Base-by-base conservation (phyloP, 2,888 invertebrate genomes). In the Aspidiotus rigidus region DNA sequence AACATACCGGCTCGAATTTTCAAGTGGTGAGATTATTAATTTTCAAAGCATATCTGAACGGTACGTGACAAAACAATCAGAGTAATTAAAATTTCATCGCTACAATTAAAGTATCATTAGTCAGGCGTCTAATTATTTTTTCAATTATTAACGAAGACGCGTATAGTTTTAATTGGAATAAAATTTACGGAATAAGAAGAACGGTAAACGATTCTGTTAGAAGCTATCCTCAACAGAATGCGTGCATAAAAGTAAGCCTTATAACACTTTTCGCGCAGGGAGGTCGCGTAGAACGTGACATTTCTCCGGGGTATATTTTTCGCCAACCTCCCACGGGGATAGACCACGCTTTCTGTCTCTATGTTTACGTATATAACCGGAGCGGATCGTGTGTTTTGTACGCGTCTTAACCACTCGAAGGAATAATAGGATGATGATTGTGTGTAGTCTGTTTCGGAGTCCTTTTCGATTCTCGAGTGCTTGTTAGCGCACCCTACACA, bases 221-320 rank as follows among this genome's bases (percentile, higher is more conserved):
- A n/a, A 11, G 16, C 17, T 55, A 9, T 55, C 56, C 17, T 53
- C 56, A 2, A 16, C 39, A 64, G 42, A 57, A 40, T 54, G 41
- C 42, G 13, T 59, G 67, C 60, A 57, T 40, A 42, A 44, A 63
- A 63, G 49, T 49, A 28, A 28, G 28, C 28, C 28, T n/a, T 49
- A n/a, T 63, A 53, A 17, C 9, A 63, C 17, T 63, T 53, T 28
- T 28, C 67, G 57, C 53, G 57, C 57, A 67, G 67, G 67, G 67
- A 49, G 60, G 49, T 59, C 67, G 49, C 40, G 60, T 53, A 67
- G 39, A 67, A 67, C 67, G 59, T 67, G 67, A 67, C 67, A 67
- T 67, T 67, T 67, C 67, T 67, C 67, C 59, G 59, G 67, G 60
- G 67, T 67, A 49, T 67, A 67, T 67, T 67, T 67, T 67, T 67